Percentiles rank a stretch among this genome's conserved stretches.
Evolutionary conservation across 2,888 invertebrate species (phyloP).

Genomic region (Phytoseiulus persimilis): DNA sequence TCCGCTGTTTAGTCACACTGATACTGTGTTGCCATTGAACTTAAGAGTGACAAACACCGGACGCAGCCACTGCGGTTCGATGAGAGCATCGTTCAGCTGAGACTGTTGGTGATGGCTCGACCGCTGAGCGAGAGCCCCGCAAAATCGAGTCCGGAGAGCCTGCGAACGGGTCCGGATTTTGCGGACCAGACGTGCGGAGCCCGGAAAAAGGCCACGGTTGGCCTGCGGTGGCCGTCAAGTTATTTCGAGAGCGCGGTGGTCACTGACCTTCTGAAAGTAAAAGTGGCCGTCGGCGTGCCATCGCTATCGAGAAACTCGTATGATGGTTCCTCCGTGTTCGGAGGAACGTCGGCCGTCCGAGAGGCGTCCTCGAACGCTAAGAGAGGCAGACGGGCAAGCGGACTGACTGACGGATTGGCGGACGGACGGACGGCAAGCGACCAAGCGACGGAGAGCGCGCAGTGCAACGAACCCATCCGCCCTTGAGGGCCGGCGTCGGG

Average conservation of each 20-base stretch:
- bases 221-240: neutral
- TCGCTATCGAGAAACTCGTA: neutral
- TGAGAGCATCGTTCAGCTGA: too few species aligned
- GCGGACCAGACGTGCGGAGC: too few species aligned
- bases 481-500: neutral
- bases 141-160: too few species aligned
- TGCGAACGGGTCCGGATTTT: too few species aligned
- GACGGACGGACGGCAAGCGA: neutral
- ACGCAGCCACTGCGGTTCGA: neutral
- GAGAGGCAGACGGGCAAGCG: neutral
- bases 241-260: neutral
- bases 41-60: neutral
- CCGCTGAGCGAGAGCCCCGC: too few species aligned
- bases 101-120: too few species aligned
- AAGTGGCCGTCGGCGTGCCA: too few species aligned
- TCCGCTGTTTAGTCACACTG: neutral
- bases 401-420: neutral
- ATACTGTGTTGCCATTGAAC: slow-evolving; percentile 5
- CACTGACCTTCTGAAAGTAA: neutral
- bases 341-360: neutral
- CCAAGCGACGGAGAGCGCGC: neutral
- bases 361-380: neutral
- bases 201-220: too few species aligned
- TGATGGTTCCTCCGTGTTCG: neutral
- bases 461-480: neutral